A percentile compares a stretch with the other conserved stretches of the same genome.
Conservation (phyloP, 2,888 invertebrate genomes). For the Hemithea aestivaria region DNA sequence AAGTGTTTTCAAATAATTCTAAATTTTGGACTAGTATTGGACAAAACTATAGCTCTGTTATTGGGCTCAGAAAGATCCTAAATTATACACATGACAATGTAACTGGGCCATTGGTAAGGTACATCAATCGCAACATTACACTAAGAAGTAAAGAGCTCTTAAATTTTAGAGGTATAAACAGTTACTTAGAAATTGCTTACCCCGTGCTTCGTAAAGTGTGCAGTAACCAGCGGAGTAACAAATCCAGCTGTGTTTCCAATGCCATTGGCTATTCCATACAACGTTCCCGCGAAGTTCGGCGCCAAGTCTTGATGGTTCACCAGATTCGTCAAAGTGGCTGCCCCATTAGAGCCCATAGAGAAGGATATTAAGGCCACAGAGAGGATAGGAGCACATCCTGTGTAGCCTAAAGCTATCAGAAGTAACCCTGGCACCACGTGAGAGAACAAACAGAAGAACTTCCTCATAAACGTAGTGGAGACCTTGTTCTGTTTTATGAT, state of each 20-base stretch:
- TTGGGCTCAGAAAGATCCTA: no score
- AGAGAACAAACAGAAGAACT: constrained; percentile 82
- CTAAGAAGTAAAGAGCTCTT: no score
- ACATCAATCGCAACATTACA: no score
- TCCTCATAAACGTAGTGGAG: constrained; percentile 79
- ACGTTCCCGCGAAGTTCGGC: constrained; percentile 86
- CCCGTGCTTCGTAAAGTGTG: constrained; percentile 79
- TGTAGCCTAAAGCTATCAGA: constrained; percentile 77
- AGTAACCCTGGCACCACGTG: constrained; percentile 75
- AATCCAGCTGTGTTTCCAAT: constrained; percentile 86
- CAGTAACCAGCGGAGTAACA: constrained; percentile 85
- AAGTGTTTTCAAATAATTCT: no score
- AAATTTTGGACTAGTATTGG: no score
- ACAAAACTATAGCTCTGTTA: no score
- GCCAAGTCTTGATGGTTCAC: constrained; percentile 86
- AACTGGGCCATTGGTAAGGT: no score
- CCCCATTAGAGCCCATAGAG: constrained; percentile 83
- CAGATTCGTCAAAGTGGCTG: constrained; percentile 80
- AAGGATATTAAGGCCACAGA: constrained; percentile 83
- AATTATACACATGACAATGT: no score
- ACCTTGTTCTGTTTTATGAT: constrained; percentile 72
- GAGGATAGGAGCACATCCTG: constrained; percentile 81
- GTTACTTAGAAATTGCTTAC: no score
- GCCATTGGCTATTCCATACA: constrained; percentile 88
- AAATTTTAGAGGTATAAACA: no score